These are phyloP conservation scores for Camptogramma bilineatum DNA, from an alignment of 2,888 invertebrate genomes.

Conservation along the genomic window DNA sequence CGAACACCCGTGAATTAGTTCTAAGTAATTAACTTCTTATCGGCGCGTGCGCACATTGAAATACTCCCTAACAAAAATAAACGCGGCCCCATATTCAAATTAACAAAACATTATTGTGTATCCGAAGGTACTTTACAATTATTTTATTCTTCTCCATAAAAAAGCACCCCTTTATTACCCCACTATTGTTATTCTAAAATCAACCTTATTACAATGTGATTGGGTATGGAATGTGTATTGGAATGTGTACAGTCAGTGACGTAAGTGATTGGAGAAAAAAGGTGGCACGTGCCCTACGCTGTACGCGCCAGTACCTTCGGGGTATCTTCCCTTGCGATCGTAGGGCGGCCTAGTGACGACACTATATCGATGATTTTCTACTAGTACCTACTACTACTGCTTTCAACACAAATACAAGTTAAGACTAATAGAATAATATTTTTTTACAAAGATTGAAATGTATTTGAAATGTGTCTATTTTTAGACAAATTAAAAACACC, in stretches of 20 bases:
- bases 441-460: too few relatives aligned
- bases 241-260: slow-evolving; percentile 53
- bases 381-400: too few relatives aligned
- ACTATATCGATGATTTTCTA: slow-evolving; percentile 35
- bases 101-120: slow-evolving; percentile 78
- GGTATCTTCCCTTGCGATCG: slow-evolving; percentile 80
- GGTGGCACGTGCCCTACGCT: slow-evolving; percentile 81
- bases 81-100: slow-evolving; percentile 78
- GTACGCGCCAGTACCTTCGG: slow-evolving; percentile 63
- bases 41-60: slow-evolving; percentile 75
- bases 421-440: too few relatives aligned
- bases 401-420: too few relatives aligned
- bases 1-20: slow-evolving; percentile 75
- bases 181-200: slow-evolving; percentile 20
- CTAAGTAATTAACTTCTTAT: slow-evolving; percentile 82
- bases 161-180: slow-evolving; percentile 50
- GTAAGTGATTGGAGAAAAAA: slow-evolving; percentile 79
- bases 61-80: slow-evolving; percentile 63
- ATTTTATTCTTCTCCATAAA: slow-evolving; percentile 20
- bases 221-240: slow-evolving; percentile 43
- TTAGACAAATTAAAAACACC: too few relatives aligned
- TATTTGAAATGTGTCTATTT: too few relatives aligned
- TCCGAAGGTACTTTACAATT: slow-evolving; percentile 39
- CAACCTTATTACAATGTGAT: not conserved
- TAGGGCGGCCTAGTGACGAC: slow-evolving; percentile 65